phyloP scores from a whole-genome alignment of 2,113 vertebrate genomes.

The Phaethon lepturus region DNA sequence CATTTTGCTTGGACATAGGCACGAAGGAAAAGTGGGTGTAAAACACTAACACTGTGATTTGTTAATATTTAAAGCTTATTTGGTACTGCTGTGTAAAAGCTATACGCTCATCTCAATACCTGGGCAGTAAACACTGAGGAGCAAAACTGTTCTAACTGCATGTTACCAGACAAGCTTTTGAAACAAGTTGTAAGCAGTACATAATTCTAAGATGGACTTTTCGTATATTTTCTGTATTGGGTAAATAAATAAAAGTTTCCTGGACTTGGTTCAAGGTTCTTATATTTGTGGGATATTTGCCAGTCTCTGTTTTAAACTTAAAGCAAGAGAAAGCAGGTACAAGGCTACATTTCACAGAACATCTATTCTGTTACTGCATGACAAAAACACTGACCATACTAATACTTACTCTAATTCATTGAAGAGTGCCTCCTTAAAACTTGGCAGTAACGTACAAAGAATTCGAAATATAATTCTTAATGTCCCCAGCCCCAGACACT shows the following conservation, averaged over 20 bases:
- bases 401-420: constrained; percentile 30
- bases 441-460: constrained; percentile 27
- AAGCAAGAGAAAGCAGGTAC: neutral
- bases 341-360: neutral
- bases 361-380: neutral
- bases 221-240: neutral
- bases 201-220: neutral
- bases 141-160: neutral
- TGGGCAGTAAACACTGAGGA: neutral
- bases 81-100: neutral
- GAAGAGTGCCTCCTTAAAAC: constrained; percentile 24
- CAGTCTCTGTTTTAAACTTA: constrained; percentile 7
- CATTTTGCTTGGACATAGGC: neutral
- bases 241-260: constrained; percentile 18
- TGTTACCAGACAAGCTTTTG: neutral
- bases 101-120: neutral
- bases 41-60: neutral
- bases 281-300: neutral
- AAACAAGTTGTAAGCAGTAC: neutral
- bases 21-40: neutral
- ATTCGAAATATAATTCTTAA: constrained; percentile 42
- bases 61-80: neutral
- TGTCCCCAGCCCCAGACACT: constrained; percentile 16
- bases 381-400: neutral
- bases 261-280: neutral